Percentiles rank a stretch among this genome's conserved stretches.
phyloP scores from a whole-genome alignment of 2,888 invertebrate species.

The Melinopterus prodromus region DNA sequence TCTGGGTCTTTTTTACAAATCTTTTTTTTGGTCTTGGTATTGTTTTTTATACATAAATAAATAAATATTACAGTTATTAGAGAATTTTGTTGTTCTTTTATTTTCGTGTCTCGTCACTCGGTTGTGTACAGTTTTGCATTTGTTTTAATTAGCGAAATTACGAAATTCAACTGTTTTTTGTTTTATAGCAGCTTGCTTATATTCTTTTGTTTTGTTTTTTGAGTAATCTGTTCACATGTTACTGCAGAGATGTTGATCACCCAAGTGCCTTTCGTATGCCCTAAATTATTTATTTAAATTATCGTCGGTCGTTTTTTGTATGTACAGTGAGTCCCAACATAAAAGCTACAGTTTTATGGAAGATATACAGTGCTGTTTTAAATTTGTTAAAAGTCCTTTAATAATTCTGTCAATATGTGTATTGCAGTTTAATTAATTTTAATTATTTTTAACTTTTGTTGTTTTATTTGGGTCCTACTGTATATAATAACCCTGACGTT shows the following conservation, averaged over 20 bases:
- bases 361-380: neutral
- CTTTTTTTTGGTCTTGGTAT: neutral
- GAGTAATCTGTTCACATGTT: neutral
- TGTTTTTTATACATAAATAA: constrained; percentile 12
- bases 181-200: neutral
- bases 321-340: neutral
- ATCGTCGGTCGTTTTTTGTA: neutral
- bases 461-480: neutral
- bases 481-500: neutral
- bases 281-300: constrained; percentile 4
- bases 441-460: neutral
- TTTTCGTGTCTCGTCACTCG: neutral
- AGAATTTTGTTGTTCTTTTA: neutral
- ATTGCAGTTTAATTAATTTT: neutral
- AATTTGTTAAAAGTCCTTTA: no score
- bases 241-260: neutral
- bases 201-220: constrained; percentile 10
- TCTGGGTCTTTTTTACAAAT: neutral
- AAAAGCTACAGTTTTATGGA: neutral
- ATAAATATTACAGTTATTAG: neutral
- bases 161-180: neutral
- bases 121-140: constrained; percentile 15
- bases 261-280: constrained; percentile 4
- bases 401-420: no score
- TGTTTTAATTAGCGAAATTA: constrained; percentile 6